phyloP scores from a whole-genome alignment of 2,113 vertebrate species.

The Probosciger aterrimus region DNA sequence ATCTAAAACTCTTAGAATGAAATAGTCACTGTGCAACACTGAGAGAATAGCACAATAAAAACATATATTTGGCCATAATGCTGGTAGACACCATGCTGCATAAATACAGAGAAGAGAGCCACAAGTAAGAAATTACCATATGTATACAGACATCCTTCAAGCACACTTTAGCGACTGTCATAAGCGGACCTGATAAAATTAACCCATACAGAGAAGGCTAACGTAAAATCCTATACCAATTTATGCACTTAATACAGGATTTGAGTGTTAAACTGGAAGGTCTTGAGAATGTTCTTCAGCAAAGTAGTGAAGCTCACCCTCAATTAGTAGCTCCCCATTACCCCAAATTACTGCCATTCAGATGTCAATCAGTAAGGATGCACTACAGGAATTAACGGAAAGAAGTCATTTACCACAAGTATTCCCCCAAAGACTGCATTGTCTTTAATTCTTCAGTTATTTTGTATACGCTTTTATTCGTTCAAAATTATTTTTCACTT shows the following conservation, averaged over 20 bases:
- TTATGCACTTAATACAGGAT: constrained; percentile 56
- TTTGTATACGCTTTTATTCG: background rate
- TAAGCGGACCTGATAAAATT: constrained; percentile 48
- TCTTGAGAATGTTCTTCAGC: constrained; percentile 61
- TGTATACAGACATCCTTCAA: constrained; percentile 58
- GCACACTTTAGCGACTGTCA: constrained; percentile 52
- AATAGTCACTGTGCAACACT: background rate
- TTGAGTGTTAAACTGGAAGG: constrained; percentile 40
- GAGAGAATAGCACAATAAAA: background rate
- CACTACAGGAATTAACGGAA: constrained; percentile 55
- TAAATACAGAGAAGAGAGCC: constrained; percentile 12
- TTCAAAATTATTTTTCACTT: background rate
- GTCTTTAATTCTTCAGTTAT: constrained; percentile 23
- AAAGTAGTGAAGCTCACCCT: constrained; percentile 59
- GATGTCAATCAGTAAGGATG: constrained; percentile 55
- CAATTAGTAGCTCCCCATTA: constrained; percentile 67
- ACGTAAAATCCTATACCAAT: constrained; percentile 50
- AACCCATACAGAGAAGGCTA: constrained; percentile 26
- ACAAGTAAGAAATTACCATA: constrained; percentile 56
- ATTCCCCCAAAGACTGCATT: constrained; percentile 28
- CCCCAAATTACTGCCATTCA: constrained; percentile 61
- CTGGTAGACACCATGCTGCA: background rate
- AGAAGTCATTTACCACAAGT: constrained; percentile 45
- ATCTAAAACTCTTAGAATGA: background rate
- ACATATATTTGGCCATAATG: background rate